A percentile compares a stretch with the other conserved stretches of the same genome.
Evolutionary conservation across 2,113 vertebrate species (phyloP).

Genomic region (Menura novaehollandiae): DNA sequence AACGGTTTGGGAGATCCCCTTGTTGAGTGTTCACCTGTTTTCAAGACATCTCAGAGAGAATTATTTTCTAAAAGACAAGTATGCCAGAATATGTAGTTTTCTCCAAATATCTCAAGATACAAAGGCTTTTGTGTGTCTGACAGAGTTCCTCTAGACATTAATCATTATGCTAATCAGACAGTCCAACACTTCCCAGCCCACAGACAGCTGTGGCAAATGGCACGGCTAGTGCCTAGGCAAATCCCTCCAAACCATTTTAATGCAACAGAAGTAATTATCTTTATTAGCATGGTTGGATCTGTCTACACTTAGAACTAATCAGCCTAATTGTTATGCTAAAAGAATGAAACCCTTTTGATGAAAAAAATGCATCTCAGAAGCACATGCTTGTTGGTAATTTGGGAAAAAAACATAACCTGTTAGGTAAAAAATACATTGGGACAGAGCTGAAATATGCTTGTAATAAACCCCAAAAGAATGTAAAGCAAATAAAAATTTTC

Average conservation of each 20-base stretch:
- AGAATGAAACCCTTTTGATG: not conserved
- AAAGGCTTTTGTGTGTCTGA: not conserved
- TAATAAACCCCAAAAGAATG: not conserved
- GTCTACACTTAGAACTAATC: conserved; percentile 25
- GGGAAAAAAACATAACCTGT: not conserved
- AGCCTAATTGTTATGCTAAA: conserved; percentile 11
- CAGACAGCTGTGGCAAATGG: conserved; percentile 40
- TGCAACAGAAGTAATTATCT: conserved; percentile 11
- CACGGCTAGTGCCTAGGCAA: not conserved
- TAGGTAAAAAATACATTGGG: not conserved
- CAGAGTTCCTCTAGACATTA: not conserved
- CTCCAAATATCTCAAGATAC: not conserved
- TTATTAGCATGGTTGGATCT: not conserved
- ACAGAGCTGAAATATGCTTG: not conserved
- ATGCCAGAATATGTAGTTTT: not conserved
- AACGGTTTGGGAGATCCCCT: not conserved
- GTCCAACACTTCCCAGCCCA: not conserved
- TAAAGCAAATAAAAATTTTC: not conserved
- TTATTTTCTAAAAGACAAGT: not conserved
- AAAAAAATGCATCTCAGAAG: not conserved
- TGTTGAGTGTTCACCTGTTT: not conserved
- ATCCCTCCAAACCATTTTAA: not conserved
- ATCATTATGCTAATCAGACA: not conserved
- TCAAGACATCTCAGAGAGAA: not conserved
- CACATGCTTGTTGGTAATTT: not conserved